These are phyloP conservation scores for Apus apus DNA, from an alignment of 2,113 vertebrate species.

Conservation along the genomic window DNA sequence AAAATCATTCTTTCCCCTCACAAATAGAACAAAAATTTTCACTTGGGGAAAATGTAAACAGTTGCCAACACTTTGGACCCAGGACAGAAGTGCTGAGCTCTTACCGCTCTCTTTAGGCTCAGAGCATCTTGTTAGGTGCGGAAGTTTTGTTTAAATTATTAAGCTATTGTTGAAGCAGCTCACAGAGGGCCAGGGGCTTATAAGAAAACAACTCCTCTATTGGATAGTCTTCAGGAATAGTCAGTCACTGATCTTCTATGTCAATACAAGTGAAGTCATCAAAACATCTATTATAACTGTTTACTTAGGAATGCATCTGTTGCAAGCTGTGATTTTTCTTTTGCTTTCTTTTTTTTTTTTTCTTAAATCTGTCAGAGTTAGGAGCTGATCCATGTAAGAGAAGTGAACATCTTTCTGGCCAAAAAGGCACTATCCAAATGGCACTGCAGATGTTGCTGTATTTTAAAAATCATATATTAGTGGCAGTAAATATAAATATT, in stretches of 20 bases:
- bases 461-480: constrained; percentile 31
- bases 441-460: background rate
- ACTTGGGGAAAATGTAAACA: background rate
- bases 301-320: constrained; percentile 50
- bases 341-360: background rate
- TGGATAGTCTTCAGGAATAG: constrained; percentile 10
- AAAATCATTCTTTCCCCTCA: background rate
- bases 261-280: constrained; percentile 28
- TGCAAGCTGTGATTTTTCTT: constrained; percentile 33
- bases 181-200: background rate
- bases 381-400: background rate
- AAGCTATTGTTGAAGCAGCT: background rate
- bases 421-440: background rate
- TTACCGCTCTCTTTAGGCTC: background rate
- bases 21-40: background rate
- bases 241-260: constrained; percentile 10
- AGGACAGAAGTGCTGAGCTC: background rate
- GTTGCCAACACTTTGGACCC: background rate
- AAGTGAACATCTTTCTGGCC: constrained; percentile 9
- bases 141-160: background rate
- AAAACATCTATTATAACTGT: constrained; percentile 52
- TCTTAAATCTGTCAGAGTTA: constrained; percentile 21
- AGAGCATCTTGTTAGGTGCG: background rate
- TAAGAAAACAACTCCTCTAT: background rate
- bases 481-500: constrained; percentile 44